These are phyloP conservation scores for Siniperca knerii DNA, from an alignment of 2,113 vertebrate genomes.

Conservation along the genomic window DNA sequence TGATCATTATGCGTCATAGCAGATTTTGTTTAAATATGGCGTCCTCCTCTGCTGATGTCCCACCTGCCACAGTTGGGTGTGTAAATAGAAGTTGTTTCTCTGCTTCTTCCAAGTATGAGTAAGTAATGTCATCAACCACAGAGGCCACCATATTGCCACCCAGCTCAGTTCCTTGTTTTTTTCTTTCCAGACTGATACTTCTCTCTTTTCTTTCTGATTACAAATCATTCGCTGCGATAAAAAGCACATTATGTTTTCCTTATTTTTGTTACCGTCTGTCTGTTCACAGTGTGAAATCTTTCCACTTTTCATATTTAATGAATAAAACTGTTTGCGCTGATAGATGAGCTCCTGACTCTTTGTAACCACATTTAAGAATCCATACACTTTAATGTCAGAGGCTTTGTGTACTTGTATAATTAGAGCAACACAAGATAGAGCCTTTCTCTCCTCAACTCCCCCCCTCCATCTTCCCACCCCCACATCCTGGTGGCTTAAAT, in stretches of 20 bases:
- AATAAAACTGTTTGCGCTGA: conserved; percentile 78
- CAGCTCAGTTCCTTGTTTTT: conserved; percentile 24
- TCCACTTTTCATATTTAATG: conserved; percentile 80
- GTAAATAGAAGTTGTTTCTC: background rate
- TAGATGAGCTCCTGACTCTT: conserved; percentile 57
- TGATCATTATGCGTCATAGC: background rate
- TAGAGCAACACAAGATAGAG: background rate
- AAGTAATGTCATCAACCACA: conserved; percentile 20
- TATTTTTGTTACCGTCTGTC: conserved; percentile 52
- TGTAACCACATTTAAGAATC: conserved; percentile 31
- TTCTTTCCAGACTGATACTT: conserved; percentile 9
- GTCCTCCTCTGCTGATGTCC: conserved; percentile 6
- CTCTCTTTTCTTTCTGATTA: conserved; percentile 19
- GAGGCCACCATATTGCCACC: conserved; percentile 3
- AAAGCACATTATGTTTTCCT: conserved; percentile 44
- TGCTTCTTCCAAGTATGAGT: background rate
- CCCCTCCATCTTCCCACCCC: background rate
- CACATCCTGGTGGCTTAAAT: conserved; percentile 18
- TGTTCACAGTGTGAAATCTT: conserved; percentile 60
- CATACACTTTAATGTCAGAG: background rate
- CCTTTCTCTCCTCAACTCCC: background rate
- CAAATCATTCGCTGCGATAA: conserved; percentile 34
- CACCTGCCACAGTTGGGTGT: conserved; percentile 8
- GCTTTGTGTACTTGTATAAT: background rate
- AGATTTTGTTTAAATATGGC: conserved; percentile 16